phyloP scores from a whole-genome alignment of 2,797 vertebrate genomes.

The Halcyon smyrnensis region DNA sequence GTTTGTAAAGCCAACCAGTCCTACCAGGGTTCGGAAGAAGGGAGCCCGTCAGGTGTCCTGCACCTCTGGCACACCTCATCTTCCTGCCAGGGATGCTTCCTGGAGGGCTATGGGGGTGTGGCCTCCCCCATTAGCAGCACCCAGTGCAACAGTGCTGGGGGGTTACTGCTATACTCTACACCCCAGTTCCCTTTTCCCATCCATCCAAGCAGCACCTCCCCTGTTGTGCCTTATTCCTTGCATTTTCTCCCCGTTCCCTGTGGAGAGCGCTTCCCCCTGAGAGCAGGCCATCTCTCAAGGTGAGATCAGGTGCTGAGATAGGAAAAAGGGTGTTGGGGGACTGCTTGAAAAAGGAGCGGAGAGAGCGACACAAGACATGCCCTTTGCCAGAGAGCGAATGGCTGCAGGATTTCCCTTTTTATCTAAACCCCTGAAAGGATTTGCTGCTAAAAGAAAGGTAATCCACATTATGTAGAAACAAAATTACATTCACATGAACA shows the following conservation, averaged over 20 bases:
- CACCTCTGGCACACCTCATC: background rate
- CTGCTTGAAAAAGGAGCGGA: fast-evolving
- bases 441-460: conserved; percentile 54
- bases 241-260: fast-evolving
- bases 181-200: fast-evolving
- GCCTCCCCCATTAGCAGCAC: background rate
- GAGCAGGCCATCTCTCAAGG: background rate
- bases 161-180: fast-evolving
- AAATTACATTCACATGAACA: conserved; percentile 65
- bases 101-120: background rate
- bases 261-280: background rate
- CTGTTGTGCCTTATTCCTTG: background rate
- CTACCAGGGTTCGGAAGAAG: background rate
- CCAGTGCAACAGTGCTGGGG: no score
- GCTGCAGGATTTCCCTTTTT: conserved; percentile 45
- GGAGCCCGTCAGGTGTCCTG: background rate
- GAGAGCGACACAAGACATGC: background rate
- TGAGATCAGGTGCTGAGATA: background rate
- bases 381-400: background rate
- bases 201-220: background rate
- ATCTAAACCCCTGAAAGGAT: conserved; percentile 38
- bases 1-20: background rate
- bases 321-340: background rate
- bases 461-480: conserved; percentile 54
- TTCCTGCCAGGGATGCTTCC: background rate